Conservation (phyloP, 2,797 vertebrate genomes). For the Siniperca scherzeri region DNA sequence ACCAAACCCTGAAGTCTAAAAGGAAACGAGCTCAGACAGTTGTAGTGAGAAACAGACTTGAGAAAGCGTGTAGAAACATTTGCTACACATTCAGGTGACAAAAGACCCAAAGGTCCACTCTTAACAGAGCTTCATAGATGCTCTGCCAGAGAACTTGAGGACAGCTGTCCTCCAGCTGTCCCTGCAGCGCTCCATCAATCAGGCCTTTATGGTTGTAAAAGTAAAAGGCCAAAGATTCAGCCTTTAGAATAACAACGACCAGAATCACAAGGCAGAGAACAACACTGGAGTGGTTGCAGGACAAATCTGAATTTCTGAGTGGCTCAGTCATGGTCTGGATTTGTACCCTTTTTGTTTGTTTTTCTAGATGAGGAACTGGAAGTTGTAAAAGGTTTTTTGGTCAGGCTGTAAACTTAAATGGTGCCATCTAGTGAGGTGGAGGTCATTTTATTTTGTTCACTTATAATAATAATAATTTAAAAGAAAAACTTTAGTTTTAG, state of each 20-base stretch:
- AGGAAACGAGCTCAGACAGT: background rate
- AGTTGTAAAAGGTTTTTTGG: background rate
- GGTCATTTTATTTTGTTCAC: slow-evolving; percentile 12
- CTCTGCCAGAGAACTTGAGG: background rate
- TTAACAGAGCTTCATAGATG: slow-evolving; percentile 4
- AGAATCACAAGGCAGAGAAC: background rate
- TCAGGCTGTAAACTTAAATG: background rate
- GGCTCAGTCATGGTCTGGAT: background rate
- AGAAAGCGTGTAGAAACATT: background rate
- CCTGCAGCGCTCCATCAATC: background rate
- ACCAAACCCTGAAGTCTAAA: background rate
- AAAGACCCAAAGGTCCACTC: background rate
- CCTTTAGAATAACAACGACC: background rate
- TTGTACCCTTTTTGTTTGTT: background rate
- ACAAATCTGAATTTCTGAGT: background rate
- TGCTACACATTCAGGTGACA: background rate
- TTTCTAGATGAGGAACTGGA: background rate
- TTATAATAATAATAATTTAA: background rate
- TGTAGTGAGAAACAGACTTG: background rate
- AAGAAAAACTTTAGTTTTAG: background rate
- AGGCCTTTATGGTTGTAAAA: background rate
- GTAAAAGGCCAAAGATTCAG: background rate
- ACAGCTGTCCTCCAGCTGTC: too few relatives aligned
- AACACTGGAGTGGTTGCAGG: background rate
- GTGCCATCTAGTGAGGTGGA: slow-evolving; percentile 22